Conservation (phyloP, 1,140 invertebrate species). For the Plectrocnemia conspersa region DNA sequence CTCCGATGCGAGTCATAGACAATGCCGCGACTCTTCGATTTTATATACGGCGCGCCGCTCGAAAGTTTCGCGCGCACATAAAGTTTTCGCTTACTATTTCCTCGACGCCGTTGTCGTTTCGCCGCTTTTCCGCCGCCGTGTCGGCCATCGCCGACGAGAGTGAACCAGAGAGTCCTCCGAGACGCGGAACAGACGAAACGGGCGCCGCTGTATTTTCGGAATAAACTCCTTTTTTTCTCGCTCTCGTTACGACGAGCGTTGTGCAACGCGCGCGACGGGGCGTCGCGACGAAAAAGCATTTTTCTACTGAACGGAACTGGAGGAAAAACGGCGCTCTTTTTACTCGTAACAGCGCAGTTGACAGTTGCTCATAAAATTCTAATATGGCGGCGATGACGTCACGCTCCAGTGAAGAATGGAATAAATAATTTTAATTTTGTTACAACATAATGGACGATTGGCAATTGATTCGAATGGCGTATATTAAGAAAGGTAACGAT, state of each 20-base stretch:
- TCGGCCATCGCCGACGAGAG: conserved; percentile 46
- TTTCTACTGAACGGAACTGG: background rate
- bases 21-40: too few relatives aligned
- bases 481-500: too few relatives aligned
- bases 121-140: conserved; percentile 48
- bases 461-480: background rate
- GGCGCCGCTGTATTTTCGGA: conserved; percentile 49
- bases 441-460: background rate
- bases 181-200: conserved; percentile 53
- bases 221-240: conserved; percentile 39
- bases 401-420: background rate
- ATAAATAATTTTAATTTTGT: background rate
- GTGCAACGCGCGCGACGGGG: background rate
- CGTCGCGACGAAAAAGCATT: background rate
- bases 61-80: too few relatives aligned
- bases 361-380: background rate
- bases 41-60: too few relatives aligned
- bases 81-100: conserved; percentile 38
- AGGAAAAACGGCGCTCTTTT: background rate
- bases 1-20: too few relatives aligned
- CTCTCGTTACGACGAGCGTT: background rate
- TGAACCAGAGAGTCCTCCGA: conserved; percentile 48
- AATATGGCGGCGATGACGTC: background rate
- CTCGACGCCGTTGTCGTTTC: conserved; percentile 44
- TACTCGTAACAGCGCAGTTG: background rate